A percentile compares a stretch with the other conserved stretches of the same genome.
Evolutionary conservation across 2,797 vertebrate species (phyloP).

Genomic region (Rhincodon typus): DNA sequence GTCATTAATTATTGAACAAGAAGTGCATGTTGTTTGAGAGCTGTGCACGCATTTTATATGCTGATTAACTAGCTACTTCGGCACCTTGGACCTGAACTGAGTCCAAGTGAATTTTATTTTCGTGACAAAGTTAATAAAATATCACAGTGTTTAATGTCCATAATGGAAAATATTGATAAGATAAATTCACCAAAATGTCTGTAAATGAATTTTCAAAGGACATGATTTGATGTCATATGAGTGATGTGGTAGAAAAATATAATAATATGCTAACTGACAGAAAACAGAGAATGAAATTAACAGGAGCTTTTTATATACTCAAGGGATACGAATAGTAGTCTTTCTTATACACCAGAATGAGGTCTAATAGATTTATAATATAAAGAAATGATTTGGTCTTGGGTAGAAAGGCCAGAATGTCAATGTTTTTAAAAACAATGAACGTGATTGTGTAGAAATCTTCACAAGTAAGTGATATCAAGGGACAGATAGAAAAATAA

Average conservation of each 20-base stretch:
- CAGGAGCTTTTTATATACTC: neutral
- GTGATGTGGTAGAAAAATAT: neutral
- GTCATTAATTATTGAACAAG: neutral
- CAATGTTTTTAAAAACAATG: neutral
- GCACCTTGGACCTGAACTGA: neutral
- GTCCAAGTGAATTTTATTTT: neutral
- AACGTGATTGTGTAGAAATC: neutral
- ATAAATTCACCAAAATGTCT: neutral
- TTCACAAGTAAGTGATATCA: neutral
- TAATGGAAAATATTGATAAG: neutral
- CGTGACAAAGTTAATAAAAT: neutral
- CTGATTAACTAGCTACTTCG: neutral
- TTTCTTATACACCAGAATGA: neutral
- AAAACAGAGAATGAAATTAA: neutral
- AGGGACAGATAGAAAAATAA: neutral
- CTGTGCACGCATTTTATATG: neutral
- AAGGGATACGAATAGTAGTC: neutral
- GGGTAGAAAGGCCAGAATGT: neutral
- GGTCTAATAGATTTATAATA: neutral
- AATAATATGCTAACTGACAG: neutral
- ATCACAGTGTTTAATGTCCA: too few species aligned
- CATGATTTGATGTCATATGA: neutral
- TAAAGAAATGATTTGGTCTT: neutral
- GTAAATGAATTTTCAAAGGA: neutral
- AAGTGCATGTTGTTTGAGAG: neutral